phyloP scores from a whole-genome alignment of 2,888 invertebrate species.

The Agrilus biguttatus region DNA sequence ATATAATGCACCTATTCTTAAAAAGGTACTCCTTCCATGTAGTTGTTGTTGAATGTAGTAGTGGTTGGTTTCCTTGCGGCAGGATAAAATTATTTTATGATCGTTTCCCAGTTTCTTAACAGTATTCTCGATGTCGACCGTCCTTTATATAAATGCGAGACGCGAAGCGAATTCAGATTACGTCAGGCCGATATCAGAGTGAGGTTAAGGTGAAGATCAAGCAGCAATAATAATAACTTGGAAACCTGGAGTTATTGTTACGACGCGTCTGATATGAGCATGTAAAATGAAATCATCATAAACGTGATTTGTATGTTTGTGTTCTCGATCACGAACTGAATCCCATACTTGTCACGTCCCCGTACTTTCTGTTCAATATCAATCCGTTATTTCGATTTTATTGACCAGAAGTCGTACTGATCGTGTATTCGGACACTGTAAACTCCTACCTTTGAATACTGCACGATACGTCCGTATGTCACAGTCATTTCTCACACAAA shows the following conservation, averaged over 20 bases:
- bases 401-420: conserved; percentile 8
- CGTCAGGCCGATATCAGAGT: conserved; percentile 6
- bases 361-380: conserved; percentile 21
- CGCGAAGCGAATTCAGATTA: conserved; percentile 10
- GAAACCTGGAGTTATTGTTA: conserved; percentile 21
- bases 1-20: too few species aligned
- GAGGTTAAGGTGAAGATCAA: conserved; percentile 18
- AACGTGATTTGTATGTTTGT: conserved; percentile 26
- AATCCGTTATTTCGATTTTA: conserved; percentile 8
- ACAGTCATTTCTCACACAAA: too few species aligned
- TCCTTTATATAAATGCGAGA: neutral
- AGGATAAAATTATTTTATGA: too few species aligned
- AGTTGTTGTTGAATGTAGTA: too few species aligned
- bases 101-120: too few species aligned
- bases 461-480: too few species aligned
- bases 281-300: conserved; percentile 28
- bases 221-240: conserved; percentile 17
- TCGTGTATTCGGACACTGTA: too few species aligned
- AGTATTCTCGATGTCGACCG: conserved; percentile 4
- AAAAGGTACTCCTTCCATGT: too few species aligned
- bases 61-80: too few species aligned
- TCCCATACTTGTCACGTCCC: conserved; percentile 18
- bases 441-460: too few species aligned
- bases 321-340: conserved; percentile 22
- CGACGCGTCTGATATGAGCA: conserved; percentile 19